A percentile compares a stretch with the other conserved stretches of the same genome.
phyloP scores from a whole-genome alignment of 2,888 invertebrate genomes.

The Protodeltote pygarga region DNA sequence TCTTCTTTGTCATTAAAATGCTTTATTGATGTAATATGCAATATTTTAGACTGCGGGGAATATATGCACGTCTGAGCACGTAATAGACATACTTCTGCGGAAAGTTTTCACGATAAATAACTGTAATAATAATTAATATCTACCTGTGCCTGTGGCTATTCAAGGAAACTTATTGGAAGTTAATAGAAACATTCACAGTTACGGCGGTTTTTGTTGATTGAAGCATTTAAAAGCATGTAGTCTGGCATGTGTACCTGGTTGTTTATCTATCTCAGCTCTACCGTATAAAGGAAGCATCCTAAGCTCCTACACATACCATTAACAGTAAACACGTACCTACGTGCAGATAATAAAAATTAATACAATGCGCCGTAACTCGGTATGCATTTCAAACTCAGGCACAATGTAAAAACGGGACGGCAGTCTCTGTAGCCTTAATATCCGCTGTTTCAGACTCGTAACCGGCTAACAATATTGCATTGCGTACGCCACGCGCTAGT shows the following conservation, averaged over 20 bases:
- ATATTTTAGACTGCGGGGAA: constrained; percentile 52
- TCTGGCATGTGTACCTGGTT: not conserved
- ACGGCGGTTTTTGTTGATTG: constrained; percentile 10
- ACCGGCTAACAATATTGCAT: constrained; percentile 86
- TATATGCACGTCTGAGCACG: constrained; percentile 48
- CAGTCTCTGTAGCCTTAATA: constrained; percentile 82
- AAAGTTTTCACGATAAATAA: constrained; percentile 42
- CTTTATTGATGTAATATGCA: constrained; percentile 67
- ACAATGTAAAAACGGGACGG: constrained; percentile 80
- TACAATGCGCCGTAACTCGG: constrained; percentile 74
- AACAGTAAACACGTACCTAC: constrained; percentile 43
- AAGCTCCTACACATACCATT: constrained; percentile 42
- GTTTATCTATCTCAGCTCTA: constrained; percentile 20
- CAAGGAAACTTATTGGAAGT: constrained; percentile 3
- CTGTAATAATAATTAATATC: constrained; percentile 31
- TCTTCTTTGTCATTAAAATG: constrained; percentile 66
- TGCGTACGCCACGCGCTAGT: constrained; percentile 86
- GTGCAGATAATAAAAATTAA: constrained; percentile 70
- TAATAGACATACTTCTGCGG: constrained; percentile 42
- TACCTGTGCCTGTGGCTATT: constrained; percentile 9
- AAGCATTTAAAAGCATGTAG: not conserved
- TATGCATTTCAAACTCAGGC: constrained; percentile 76
- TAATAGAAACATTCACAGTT: no score
- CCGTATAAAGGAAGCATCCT: constrained; percentile 19
- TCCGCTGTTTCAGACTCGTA: constrained; percentile 85